Evolutionary conservation across 2,888 invertebrate genomes (phyloP).

Genomic region (Hybos culiciformis): DNA sequence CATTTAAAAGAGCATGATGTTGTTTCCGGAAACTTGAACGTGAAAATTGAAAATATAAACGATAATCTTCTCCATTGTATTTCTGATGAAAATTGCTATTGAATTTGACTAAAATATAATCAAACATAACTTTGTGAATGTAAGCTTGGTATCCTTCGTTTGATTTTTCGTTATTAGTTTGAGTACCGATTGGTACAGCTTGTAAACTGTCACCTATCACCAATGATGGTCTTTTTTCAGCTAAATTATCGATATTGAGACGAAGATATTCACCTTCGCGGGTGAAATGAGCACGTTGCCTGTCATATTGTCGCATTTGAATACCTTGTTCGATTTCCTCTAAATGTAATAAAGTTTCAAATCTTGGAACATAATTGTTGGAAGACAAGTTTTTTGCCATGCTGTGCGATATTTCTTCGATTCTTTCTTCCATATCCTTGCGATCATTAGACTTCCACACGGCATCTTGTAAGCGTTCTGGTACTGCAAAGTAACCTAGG

Average conservation of each 20-base stretch:
- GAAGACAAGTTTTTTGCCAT: conserved; percentile 39
- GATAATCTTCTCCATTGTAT: conserved; percentile 64
- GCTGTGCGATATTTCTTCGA: conserved; percentile 40
- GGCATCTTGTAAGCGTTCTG: conserved; percentile 37
- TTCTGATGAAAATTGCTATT: conserved; percentile 54
- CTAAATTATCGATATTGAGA: conserved; percentile 63
- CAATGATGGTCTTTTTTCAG: conserved; percentile 78
- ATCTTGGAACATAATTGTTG: conserved; percentile 51
- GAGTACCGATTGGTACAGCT: conserved; percentile 38
- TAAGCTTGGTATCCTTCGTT: conserved; percentile 51
- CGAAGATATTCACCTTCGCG: conserved; percentile 54
- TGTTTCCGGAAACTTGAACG: conserved; percentile 47
- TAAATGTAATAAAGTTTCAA: conserved; percentile 59
- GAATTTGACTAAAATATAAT: conserved; percentile 65
- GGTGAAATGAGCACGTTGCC: conserved; percentile 48
- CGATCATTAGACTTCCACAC: conserved; percentile 35
- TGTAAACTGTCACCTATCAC: conserved; percentile 60
- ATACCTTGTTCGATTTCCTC: conserved; percentile 65
- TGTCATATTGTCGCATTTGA: conserved; percentile 52
- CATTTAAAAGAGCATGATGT: conserved; percentile 59
- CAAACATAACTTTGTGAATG: conserved; percentile 54
- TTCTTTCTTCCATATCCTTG: conserved; percentile 31
- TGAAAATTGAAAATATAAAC: conserved; percentile 56
- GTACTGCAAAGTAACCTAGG: conserved; percentile 37
- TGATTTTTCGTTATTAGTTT: conserved; percentile 18